Evolutionary conservation across 2,797 vertebrate genomes (phyloP).

Genomic region (Rhinichthys osculus): DNA sequence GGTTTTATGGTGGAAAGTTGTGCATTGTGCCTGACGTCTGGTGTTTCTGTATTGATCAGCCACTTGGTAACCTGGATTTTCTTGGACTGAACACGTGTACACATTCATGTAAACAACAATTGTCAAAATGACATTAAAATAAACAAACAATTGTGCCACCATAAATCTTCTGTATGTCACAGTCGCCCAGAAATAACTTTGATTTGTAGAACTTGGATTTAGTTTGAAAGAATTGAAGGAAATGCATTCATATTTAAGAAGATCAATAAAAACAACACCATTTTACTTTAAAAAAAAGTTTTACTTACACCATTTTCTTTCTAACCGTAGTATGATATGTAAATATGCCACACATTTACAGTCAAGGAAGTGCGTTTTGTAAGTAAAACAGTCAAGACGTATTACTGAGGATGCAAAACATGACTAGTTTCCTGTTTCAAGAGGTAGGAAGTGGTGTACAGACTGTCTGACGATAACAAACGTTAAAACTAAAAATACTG

Average conservation of each 20-base stretch:
- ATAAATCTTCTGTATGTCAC: background rate
- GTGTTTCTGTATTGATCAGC: background rate
- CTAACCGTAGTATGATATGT: background rate
- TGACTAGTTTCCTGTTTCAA: conserved; percentile 29
- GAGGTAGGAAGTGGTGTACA: background rate
- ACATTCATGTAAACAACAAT: background rate
- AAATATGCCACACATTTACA: background rate
- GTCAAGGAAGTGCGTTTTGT: background rate
- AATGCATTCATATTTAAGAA: background rate
- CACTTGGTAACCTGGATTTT: background rate
- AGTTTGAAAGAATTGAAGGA: conserved; percentile 8
- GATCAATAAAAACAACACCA: background rate
- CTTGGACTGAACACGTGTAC: background rate
- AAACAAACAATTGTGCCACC: background rate
- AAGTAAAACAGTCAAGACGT: background rate
- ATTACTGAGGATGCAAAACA: background rate
- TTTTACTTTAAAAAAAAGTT: background rate
- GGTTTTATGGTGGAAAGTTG: background rate
- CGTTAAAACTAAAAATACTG: background rate
- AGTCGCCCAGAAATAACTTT: background rate
- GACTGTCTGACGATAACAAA: background rate
- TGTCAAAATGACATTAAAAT: background rate
- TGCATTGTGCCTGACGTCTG: background rate
- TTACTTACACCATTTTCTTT: background rate
- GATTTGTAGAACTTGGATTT: no score